Conservation (phyloP, 23 tunicate species). For the Trididemnum nubilum region DNA sequence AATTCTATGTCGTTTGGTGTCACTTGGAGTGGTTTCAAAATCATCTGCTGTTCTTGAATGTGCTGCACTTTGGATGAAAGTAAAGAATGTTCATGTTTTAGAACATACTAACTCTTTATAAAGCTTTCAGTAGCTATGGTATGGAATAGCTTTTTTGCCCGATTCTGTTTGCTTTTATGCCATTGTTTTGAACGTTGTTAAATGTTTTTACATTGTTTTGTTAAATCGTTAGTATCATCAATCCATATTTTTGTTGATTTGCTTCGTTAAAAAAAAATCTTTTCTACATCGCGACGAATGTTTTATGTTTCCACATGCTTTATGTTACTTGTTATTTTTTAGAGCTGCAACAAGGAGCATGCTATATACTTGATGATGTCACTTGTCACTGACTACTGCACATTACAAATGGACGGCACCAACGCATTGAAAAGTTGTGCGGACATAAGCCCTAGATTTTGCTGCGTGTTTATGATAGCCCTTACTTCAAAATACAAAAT, state of each 20-base stretch:
- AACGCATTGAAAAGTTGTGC: constrained; percentile 41
- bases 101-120: not conserved
- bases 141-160: no score
- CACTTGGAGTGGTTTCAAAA: constrained; percentile 62
- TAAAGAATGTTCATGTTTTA: constrained; percentile 13
- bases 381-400: constrained; percentile 58
- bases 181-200: no score
- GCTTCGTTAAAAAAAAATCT: no score
- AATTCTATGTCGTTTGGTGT: constrained; percentile 51
- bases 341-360: constrained; percentile 61
- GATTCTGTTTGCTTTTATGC: no score
- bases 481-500: constrained; percentile 62
- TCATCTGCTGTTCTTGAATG: constrained; percentile 74
- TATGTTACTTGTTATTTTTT: no score
- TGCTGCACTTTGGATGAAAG: constrained; percentile 87
- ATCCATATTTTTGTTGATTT: no score
- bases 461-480: constrained; percentile 65
- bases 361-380: constrained; percentile 41
- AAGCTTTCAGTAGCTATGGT: no score
- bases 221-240: no score
- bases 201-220: no score
- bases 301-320: no score
- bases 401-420: constrained; percentile 43
- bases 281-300: no score
- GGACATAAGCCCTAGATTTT: constrained; percentile 56